These are phyloP conservation scores for Campaea margaritaria DNA, from an alignment of 2,888 invertebrate species.

Conservation along the genomic window DNA sequence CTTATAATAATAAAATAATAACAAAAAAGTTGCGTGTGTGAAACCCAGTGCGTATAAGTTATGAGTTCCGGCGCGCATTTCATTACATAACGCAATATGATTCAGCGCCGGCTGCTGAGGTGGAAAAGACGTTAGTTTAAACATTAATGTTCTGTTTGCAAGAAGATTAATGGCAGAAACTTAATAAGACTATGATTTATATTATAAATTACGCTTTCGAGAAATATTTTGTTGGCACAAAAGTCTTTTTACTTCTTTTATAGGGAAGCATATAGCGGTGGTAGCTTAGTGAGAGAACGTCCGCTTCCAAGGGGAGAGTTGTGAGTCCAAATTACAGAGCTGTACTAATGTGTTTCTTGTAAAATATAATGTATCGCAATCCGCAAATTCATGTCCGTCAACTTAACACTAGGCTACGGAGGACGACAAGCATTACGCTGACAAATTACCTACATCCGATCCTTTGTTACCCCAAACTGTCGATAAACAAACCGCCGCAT, in stretches of 20 bases:
- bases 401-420: too few relatives aligned
- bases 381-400: too few relatives aligned
- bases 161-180: conserved; percentile 36
- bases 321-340: too few relatives aligned
- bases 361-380: too few relatives aligned
- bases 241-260: too few relatives aligned
- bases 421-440: too few relatives aligned
- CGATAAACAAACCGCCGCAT: conserved; percentile 42
- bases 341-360: too few relatives aligned
- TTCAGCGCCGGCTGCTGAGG: conserved; percentile 64
- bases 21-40: conserved; percentile 28
- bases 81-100: conserved; percentile 76
- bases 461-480: conserved; percentile 32
- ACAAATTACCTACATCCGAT: neutral
- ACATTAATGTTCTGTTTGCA: conserved; percentile 27
- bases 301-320: too few relatives aligned
- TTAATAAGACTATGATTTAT: neutral
- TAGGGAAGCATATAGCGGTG: too few relatives aligned
- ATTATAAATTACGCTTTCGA: neutral
- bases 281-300: too few relatives aligned
- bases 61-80: conserved; percentile 61
- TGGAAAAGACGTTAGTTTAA: conserved; percentile 69
- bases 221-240: too few relatives aligned
- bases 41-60: conserved; percentile 51
- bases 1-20: too few relatives aligned